These are phyloP conservation scores for Pterois miles DNA, from an alignment of 2,797 vertebrate species.

Conservation along the genomic window DNA sequence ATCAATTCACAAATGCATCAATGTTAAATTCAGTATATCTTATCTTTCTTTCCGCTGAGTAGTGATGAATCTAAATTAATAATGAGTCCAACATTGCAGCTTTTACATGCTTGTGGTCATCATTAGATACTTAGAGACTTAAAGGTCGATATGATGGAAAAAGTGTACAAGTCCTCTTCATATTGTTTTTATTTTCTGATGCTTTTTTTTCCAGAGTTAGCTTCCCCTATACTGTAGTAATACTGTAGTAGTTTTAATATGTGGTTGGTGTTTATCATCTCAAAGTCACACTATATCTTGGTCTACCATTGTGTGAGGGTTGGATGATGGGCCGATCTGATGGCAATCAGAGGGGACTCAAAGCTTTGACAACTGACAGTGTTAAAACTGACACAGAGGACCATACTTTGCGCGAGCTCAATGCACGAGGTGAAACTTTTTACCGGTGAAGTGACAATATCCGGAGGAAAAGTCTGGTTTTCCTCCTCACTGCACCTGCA, in stretches of 20 bases:
- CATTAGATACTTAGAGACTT: neutral
- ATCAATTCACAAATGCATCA: neutral
- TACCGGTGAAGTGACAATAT: conserved; percentile 10
- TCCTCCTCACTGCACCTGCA: neutral
- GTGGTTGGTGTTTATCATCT: neutral
- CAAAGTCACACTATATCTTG: neutral
- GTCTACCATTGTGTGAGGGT: neutral
- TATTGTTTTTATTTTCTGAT: neutral
- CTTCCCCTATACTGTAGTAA: too few relatives aligned
- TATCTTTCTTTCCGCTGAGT: neutral
- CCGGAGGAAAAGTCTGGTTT: neutral
- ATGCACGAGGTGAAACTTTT: neutral
- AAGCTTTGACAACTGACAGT: neutral
- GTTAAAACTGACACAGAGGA: conserved; percentile 6
- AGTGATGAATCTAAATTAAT: neutral
- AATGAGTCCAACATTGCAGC: neutral
- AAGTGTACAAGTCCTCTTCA: neutral
- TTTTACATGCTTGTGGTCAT: neutral
- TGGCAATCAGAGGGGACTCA: neutral
- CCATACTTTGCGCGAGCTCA: neutral
- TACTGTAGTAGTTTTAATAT: neutral
- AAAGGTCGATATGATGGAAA: neutral
- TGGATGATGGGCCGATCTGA: neutral
- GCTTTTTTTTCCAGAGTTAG: too few relatives aligned
- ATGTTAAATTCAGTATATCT: neutral